Percentiles rank a stretch among this genome's conserved stretches.
Conservation (phyloP, 2,113 vertebrate species). For the Cryptoleucopteryx plumbea region DNA sequence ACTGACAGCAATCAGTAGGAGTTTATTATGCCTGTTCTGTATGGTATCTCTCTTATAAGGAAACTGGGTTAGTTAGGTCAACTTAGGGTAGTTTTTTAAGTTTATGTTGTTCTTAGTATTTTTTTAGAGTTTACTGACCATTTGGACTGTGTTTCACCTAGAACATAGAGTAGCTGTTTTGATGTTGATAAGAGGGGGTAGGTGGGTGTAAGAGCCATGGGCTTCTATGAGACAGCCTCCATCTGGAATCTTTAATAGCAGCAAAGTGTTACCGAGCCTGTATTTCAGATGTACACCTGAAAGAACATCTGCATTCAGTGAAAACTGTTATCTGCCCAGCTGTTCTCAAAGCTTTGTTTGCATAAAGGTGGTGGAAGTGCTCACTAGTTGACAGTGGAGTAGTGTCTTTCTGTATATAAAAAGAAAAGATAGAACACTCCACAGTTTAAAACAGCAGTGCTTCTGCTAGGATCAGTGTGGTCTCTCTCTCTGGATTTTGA, state of each 20-base stretch:
- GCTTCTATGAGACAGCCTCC: not conserved
- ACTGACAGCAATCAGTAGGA: not conserved
- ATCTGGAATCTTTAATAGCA: not conserved
- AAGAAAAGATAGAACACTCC: not conserved
- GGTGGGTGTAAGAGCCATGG: not conserved
- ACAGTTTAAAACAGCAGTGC: not conserved
- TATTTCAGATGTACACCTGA: not conserved
- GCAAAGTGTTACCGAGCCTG: not conserved
- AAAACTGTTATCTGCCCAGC: not conserved
- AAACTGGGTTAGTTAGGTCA: not conserved
- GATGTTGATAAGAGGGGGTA: rapidly evolving
- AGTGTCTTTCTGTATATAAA: not conserved
- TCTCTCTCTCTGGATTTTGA: not conserved
- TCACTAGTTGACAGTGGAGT: not conserved
- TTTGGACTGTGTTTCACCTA: not conserved
- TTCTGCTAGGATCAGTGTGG: not conserved
- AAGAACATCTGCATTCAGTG: not conserved
- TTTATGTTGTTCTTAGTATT: not conserved
- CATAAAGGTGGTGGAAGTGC: not conserved
- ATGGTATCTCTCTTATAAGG: not conserved
- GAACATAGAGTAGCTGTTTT: not conserved
- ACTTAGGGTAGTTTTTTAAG: not conserved
- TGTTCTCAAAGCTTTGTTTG: not conserved
- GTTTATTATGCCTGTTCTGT: not conserved
- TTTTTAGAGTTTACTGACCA: not conserved